phyloP scores from a whole-genome alignment of 2,888 invertebrate species.

The Mythimna ferrago region DNA sequence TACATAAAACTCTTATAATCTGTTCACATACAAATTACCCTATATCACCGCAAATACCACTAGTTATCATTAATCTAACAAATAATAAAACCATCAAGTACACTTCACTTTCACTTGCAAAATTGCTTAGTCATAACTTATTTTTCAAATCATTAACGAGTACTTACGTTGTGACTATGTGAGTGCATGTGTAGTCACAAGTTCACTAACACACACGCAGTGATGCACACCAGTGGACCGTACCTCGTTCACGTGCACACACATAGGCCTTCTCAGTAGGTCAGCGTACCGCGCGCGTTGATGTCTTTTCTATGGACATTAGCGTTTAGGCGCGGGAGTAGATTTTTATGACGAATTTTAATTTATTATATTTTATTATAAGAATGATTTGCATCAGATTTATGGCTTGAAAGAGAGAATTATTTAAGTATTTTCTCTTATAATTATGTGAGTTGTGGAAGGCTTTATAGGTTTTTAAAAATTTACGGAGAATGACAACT shows the following conservation, averaged over 20 bases:
- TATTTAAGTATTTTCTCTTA: slow-evolving; percentile 18
- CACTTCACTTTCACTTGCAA: slow-evolving; percentile 61
- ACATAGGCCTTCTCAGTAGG: slow-evolving; percentile 66
- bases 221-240: slow-evolving; percentile 17
- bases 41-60: not conserved
- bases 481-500: not conserved
- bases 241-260: slow-evolving; percentile 42
- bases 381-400: slow-evolving; percentile 22
- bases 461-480: slow-evolving; percentile 1
- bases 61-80: slow-evolving; percentile 21
- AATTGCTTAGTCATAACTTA: slow-evolving; percentile 65
- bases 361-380: slow-evolving; percentile 16
- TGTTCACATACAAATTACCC: no score
- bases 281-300: slow-evolving; percentile 75
- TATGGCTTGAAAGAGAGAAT: slow-evolving; percentile 20
- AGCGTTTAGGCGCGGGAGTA: slow-evolving; percentile 43
- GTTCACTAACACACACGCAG: slow-evolving; percentile 48
- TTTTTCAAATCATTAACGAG: slow-evolving; percentile 66
- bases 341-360: slow-evolving; percentile 40
- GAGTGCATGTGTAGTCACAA: slow-evolving; percentile 56
- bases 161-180: slow-evolving; percentile 50
- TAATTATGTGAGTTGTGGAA: slow-evolving; percentile 4
- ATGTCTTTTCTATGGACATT: slow-evolving; percentile 76
- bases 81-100: slow-evolving; percentile 36
- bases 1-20: not conserved